Conservation (phyloP, 2,888 invertebrate genomes). For the Lasioglossum pauxillum region DNA sequence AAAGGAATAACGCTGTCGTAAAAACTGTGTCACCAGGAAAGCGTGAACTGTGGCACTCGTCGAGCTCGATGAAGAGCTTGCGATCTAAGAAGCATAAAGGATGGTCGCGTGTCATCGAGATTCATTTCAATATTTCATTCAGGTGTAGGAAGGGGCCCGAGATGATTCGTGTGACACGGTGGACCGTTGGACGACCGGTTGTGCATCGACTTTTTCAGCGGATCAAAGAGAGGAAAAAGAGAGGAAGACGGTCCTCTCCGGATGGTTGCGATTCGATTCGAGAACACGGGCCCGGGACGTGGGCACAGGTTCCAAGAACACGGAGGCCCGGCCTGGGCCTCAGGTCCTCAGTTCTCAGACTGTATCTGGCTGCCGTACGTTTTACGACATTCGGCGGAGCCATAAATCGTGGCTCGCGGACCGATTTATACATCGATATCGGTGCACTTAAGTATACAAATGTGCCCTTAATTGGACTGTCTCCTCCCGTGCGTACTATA, state of each 20-base stretch:
- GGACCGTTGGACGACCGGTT: constrained; percentile 20
- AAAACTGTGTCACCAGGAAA: neutral
- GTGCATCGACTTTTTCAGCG: constrained; percentile 48
- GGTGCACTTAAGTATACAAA: constrained; percentile 78
- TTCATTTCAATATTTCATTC: constrained; percentile 58
- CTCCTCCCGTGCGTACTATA: constrained; percentile 73
- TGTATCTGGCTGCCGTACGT: constrained; percentile 68
- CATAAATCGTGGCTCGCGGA: constrained; percentile 75
- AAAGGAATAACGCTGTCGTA: no score
- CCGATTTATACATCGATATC: constrained; percentile 79
- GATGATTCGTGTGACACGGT: constrained; percentile 42
- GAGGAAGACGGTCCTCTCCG: constrained; percentile 12
- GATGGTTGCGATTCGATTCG: constrained; percentile 14
- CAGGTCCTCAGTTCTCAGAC: constrained; percentile 11
- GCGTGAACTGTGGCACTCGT: constrained; percentile 22
- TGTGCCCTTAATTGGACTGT: constrained; percentile 80
- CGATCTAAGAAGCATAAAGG: neutral
- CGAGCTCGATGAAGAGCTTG: neutral
- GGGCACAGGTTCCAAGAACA: constrained; percentile 60
- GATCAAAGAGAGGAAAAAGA: constrained; percentile 36
- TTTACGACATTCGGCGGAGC: constrained; percentile 78
- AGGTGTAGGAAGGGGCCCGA: neutral
- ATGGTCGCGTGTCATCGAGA: constrained; percentile 27
- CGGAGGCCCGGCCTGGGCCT: constrained; percentile 45
- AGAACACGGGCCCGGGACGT: constrained; percentile 42